Evolutionary conservation across 2,888 invertebrate species (phyloP).

Genomic region (Polymixis flavicincta): DNA sequence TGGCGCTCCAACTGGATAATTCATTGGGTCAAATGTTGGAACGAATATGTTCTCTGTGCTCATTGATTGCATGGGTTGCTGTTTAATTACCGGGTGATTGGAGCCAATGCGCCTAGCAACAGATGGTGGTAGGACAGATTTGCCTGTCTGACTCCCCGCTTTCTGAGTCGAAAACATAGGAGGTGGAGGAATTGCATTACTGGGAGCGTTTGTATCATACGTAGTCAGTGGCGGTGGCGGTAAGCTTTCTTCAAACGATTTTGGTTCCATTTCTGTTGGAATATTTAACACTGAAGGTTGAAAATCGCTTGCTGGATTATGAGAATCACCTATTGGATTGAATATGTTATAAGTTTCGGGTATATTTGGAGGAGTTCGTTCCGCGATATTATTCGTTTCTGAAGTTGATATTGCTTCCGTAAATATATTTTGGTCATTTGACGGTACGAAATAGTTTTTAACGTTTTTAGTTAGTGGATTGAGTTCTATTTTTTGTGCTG

Average conservation of each 20-base stretch:
- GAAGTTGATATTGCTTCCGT: constrained; percentile 3
- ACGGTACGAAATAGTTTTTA: constrained; percentile 66
- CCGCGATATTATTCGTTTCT: constrained; percentile 30
- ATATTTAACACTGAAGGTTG: constrained; percentile 29
- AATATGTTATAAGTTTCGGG: constrained; percentile 63
- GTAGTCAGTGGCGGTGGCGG: constrained; percentile 30
- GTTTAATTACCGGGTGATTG: constrained; percentile 80
- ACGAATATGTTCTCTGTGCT: constrained; percentile 79
- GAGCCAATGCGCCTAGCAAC: constrained; percentile 84
- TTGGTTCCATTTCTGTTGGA: constrained; percentile 32
- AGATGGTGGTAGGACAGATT: constrained; percentile 83
- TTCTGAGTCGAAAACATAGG: constrained; percentile 83
- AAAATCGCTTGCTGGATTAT: constrained; percentile 33
- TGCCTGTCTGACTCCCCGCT: constrained; percentile 73
- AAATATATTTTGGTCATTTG: constrained; percentile 34
- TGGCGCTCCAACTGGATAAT: constrained; percentile 26
- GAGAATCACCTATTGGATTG: constrained; percentile 30
- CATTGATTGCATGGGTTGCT: constrained; percentile 67
- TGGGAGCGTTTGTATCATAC: constrained; percentile 21
- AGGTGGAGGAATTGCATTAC: constrained; percentile 82
- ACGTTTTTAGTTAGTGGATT: constrained; percentile 59
- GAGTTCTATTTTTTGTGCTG: constrained; percentile 61
- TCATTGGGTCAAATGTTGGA: constrained; percentile 69
- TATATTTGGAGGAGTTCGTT: constrained; percentile 35
- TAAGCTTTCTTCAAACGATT: constrained; percentile 40